phyloP scores from a whole-genome alignment of 2,797 vertebrate species.

The Falco biarmicus region DNA sequence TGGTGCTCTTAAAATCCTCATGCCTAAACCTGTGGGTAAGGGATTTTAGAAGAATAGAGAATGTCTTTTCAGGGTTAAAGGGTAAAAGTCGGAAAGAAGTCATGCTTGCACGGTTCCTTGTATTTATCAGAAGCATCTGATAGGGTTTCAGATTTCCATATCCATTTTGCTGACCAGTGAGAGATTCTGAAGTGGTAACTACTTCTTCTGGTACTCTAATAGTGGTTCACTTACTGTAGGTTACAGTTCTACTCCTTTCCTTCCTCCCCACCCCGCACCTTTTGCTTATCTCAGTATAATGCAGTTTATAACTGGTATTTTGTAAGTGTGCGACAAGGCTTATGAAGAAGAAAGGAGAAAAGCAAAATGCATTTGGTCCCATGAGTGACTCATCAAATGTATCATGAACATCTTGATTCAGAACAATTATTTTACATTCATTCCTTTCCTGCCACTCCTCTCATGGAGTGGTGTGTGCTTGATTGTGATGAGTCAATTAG shows the following conservation, averaged over 20 bases:
- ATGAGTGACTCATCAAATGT: not conserved
- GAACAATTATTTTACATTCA: not conserved
- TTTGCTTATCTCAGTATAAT: not conserved
- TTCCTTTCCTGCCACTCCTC: not conserved
- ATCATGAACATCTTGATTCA: not conserved
- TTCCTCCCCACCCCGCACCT: not conserved
- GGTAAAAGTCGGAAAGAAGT: not conserved
- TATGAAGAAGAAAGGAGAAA: not conserved
- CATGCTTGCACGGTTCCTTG: not conserved
- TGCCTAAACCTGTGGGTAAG: not conserved
- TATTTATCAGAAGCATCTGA: not conserved
- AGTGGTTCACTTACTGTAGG: not conserved
- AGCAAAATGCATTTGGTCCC: not conserved
- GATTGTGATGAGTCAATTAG: rapidly evolving
- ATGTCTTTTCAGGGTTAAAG: not conserved
- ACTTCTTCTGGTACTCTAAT: not conserved
- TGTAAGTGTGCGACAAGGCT: not conserved
- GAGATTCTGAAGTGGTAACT: not conserved
- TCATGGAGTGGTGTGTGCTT: not conserved
- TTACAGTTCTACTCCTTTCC: not conserved
- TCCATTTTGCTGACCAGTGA: not conserved
- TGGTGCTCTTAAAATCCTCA: not conserved
- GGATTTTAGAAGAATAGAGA: not conserved
- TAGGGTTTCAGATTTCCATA: not conserved
- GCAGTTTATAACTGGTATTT: not conserved